Conservation (phyloP, 1,140 invertebrate species). For the Trachymyrmex cornetzi region DNA sequence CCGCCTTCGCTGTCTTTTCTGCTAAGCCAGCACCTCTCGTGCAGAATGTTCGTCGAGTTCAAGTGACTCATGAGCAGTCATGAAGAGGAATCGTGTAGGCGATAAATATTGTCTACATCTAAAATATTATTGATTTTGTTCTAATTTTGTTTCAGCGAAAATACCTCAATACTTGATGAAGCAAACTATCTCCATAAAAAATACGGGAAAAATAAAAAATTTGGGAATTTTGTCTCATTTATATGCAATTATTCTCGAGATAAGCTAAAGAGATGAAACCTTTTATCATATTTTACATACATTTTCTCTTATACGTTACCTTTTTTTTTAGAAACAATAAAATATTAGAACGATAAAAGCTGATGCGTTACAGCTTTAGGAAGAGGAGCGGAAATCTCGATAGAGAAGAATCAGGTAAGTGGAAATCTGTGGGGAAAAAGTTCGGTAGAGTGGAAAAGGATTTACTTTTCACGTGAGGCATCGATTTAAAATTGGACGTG, state of each 20-base stretch:
- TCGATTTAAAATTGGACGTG: slow-evolving; percentile 63
- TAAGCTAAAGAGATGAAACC: neutral
- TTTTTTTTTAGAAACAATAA: neutral
- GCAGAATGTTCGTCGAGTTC: neutral
- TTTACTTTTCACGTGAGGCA: slow-evolving; percentile 45
- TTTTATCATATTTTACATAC: too few relatives aligned
- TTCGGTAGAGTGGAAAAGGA: slow-evolving; percentile 14
- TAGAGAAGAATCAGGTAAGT: slow-evolving; percentile 34
- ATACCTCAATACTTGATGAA: neutral
- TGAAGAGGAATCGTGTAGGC: neutral
- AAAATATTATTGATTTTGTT: neutral
- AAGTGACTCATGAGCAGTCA: neutral
- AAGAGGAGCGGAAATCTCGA: neutral
- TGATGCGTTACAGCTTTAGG: neutral
- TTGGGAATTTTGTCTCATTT: neutral
- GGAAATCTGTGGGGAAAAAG: slow-evolving; percentile 42
- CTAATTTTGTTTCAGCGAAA: neutral
- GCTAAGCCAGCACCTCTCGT: slow-evolving; percentile 9
- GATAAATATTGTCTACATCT: neutral
- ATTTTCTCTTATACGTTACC: neutral
- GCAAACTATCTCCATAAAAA: neutral
- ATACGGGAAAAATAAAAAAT: too few relatives aligned
- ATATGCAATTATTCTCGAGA: neutral
- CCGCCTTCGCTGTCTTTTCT: neutral
- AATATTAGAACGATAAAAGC: neutral